Base-by-base conservation (phyloP, 2,797 vertebrate species). In the Notoglanidium macrostoma region DNA sequence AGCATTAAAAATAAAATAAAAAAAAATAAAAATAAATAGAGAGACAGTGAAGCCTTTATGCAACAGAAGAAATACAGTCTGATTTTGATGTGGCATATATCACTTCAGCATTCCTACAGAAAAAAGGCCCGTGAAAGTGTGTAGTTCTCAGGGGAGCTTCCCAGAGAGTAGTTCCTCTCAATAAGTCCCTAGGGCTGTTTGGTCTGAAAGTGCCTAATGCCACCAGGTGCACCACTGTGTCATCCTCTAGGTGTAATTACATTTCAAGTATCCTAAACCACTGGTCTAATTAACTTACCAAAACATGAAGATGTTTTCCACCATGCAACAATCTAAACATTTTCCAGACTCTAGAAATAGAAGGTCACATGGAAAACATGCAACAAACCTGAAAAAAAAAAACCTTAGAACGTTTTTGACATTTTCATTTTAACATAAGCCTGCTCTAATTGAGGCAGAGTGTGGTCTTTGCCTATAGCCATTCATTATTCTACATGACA, bases 401-500 rank as follows among this genome's bases (percentile, higher is more conserved):
- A 65, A 12, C n/a, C 61, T 12, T 11, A 65, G n/a, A 12, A 44
- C 21, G 15, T 73, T n/a, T 51, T 19, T 55, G 11, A 40, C 19
- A n/a, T n/a, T 57, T 55, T 21, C 29, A 15, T 86, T 73, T 51
- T 76, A 83, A 19, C 49, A 59, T 40, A 81, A 44, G 6, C 46
- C n/a, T 74, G 26, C 46, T 89, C 73, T 81, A 89, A 87, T 70
- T 84, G 40, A 54, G 72, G 57, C 29, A 65, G 70, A 76, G 63
- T 86, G 59, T 49, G 29, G 26, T 83, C 78, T 76, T 82, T 54
- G 72, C 80, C 68, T 72, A 78, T 65, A 82, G 65, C 29, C 63
- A 87, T 85, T 86, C 32, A 87, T 77, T 82, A 83, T 7, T 81
- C 35, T 87, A 65, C 29, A 72, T 82, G 80, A 83, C 84, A 88